phyloP scores from a whole-genome alignment of 2,113 vertebrate species.

The Apodemus speciosus region DNA sequence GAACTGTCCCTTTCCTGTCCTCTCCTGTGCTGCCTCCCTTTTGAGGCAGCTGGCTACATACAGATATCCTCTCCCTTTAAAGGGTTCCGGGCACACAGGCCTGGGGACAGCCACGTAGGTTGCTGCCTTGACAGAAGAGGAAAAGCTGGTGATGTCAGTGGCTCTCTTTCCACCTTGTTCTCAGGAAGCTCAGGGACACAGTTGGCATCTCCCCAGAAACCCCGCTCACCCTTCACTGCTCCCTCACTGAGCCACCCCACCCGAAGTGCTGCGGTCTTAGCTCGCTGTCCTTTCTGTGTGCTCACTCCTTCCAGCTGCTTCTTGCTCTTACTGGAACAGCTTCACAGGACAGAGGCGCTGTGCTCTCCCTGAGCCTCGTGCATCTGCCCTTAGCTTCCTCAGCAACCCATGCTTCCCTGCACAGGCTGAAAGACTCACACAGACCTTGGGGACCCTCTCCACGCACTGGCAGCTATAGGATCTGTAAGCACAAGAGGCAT shows the following conservation, averaged over 20 bases:
- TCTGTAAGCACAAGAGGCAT: background rate
- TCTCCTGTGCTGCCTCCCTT: constrained; percentile 14
- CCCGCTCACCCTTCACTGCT: background rate
- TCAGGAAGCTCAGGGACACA: constrained; percentile 78
- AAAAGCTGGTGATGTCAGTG: constrained; percentile 57
- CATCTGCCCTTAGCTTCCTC: background rate
- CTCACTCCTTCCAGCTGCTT: background rate
- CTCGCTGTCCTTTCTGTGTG: background rate
- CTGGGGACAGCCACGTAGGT: background rate
- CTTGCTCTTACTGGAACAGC: background rate
- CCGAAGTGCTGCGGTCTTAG: background rate
- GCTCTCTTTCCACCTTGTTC: constrained; percentile 43
- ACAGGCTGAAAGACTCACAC: background rate
- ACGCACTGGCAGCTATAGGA: background rate
- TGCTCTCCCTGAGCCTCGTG: background rate
- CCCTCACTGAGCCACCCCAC: background rate
- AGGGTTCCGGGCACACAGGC: background rate
- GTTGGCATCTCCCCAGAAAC: constrained; percentile 48
- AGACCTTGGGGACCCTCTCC: background rate
- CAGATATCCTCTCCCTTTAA: background rate
- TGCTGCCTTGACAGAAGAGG: background rate
- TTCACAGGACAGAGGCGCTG: background rate
- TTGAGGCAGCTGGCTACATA: background rate
- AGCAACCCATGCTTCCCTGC: background rate
- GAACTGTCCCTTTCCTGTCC: constrained; percentile 69